Percentiles rank a stretch among this genome's conserved stretches.
phyloP scores from a whole-genome alignment of 1,140 invertebrate genomes.

The Gonatopus flavifemur region DNA sequence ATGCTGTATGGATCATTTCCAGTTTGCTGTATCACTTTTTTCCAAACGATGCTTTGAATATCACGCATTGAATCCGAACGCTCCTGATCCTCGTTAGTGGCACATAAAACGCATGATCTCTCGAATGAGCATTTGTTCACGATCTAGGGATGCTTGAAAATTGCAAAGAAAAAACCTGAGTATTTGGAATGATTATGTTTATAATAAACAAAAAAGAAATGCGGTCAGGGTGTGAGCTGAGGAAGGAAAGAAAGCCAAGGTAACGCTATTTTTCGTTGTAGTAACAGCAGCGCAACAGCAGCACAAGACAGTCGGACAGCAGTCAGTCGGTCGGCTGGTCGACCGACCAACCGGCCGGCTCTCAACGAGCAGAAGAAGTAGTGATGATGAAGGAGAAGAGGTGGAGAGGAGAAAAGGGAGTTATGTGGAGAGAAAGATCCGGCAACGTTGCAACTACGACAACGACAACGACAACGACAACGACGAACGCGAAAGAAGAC shows the following conservation, averaged over 20 bases:
- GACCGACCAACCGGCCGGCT: slow-evolving; percentile 18
- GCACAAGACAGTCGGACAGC: slow-evolving; percentile 13
- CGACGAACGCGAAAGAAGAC: too few relatives aligned
- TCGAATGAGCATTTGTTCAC: not conserved
- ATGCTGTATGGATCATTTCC: too few relatives aligned
- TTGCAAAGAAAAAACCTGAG: not conserved
- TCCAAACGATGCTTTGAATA: too few relatives aligned
- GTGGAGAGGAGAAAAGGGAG: slow-evolving; percentile 1
- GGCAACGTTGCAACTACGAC: slow-evolving; percentile 39
- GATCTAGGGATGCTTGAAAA: not conserved
- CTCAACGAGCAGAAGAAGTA: slow-evolving; percentile 1
- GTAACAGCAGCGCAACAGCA: slow-evolving; percentile 21
- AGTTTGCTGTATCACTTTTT: too few relatives aligned
- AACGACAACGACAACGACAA: too few relatives aligned
- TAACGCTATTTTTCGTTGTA: slow-evolving; percentile 51
- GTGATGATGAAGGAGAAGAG: too few relatives aligned
- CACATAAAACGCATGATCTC: too few relatives aligned
- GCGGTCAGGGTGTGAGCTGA: slow-evolving; percentile 15
- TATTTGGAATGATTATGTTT: too few relatives aligned
- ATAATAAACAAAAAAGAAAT: slow-evolving; percentile 23
- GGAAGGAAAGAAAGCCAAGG: slow-evolving; percentile 47
- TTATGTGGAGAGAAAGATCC: slow-evolving; percentile 7
- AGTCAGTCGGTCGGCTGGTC: slow-evolving; percentile 1
- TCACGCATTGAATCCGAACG: too few relatives aligned
- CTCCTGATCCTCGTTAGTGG: too few relatives aligned